A percentile compares a stretch with the other conserved stretches of the same genome.
Evolutionary conservation across 2,888 invertebrate genomes (phyloP).

Genomic region (Leucoma salicis): DNA sequence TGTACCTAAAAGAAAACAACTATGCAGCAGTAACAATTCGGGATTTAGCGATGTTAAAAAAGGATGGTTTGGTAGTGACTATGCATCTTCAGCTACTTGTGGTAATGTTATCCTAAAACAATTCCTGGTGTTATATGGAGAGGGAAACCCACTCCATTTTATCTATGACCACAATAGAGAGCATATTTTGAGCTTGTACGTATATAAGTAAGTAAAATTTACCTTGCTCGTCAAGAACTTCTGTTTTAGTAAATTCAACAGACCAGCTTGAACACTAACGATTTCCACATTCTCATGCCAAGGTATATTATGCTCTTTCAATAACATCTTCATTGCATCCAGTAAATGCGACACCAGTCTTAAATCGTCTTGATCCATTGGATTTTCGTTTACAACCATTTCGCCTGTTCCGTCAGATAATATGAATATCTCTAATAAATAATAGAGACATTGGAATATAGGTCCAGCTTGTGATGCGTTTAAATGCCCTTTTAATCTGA

Average conservation of each 20-base stretch:
- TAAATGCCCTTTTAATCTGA: constrained; percentile 36
- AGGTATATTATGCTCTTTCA: constrained; percentile 42
- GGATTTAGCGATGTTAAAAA: no score
- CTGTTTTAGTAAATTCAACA: constrained; percentile 42
- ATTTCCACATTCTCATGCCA: constrained; percentile 49
- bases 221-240: constrained; percentile 11
- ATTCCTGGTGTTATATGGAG: no score
- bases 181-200: no score
- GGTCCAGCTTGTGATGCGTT: constrained; percentile 39
- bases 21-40: no score
- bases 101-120: no score
- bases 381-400: constrained; percentile 30
- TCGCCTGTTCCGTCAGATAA: constrained; percentile 32
- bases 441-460: constrained; percentile 41
- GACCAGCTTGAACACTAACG: constrained; percentile 36
- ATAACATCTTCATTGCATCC: constrained; percentile 40
- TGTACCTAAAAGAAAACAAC: no score
- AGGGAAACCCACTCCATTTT: no score
- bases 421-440: constrained; percentile 38
- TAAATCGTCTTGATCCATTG: constrained; percentile 34
- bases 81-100: no score
- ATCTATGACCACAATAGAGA: no score
- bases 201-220: no score
- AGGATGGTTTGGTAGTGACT: no score
- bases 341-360: constrained; percentile 35